Percentiles rank a stretch among this genome's conserved stretches.
phyloP scores from a whole-genome alignment of 2,888 invertebrate species.

The Pasiphila rectangulata region DNA sequence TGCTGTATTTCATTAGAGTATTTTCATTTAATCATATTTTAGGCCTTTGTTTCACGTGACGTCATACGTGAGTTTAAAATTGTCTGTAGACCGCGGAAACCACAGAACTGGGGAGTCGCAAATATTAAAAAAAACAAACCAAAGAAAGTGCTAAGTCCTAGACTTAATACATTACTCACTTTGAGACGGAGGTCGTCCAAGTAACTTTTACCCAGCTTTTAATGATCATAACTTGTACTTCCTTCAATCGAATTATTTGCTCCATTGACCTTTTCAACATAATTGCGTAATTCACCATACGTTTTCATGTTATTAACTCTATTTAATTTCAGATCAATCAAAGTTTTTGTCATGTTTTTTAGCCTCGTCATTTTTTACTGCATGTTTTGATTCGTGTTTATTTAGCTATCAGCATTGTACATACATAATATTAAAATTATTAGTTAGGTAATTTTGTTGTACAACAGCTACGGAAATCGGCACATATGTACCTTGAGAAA shows the following conservation, averaged over 20 bases:
- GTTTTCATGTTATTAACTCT: constrained; percentile 6
- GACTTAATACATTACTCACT: no score
- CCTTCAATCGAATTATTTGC: constrained; percentile 8
- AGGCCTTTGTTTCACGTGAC: no score
- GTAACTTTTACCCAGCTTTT: background rate
- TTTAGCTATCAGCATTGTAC: constrained; percentile 25
- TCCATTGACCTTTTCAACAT: constrained; percentile 9
- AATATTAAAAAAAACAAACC: no score
- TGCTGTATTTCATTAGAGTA: no score
- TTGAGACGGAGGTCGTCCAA: constrained; percentile 5
- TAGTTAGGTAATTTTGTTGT: background rate
- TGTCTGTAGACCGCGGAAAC: no score
- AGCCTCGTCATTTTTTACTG: constrained; percentile 22
- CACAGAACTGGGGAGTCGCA: no score
- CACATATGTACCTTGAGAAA: no score
- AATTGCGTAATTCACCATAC: constrained; percentile 15
- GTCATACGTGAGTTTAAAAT: no score
- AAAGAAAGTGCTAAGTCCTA: no score
- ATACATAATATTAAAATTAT: constrained; percentile 11
- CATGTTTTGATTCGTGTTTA: constrained; percentile 30
- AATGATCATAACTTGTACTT: constrained; percentile 4
- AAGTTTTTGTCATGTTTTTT: constrained; percentile 23
- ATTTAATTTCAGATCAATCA: constrained; percentile 29
- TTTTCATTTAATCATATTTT: no score
- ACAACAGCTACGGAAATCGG: no score